These are phyloP conservation scores for Sminthopsis crassicaudata DNA, from an alignment of 2,113 vertebrate species.

Conservation along the genomic window DNA sequence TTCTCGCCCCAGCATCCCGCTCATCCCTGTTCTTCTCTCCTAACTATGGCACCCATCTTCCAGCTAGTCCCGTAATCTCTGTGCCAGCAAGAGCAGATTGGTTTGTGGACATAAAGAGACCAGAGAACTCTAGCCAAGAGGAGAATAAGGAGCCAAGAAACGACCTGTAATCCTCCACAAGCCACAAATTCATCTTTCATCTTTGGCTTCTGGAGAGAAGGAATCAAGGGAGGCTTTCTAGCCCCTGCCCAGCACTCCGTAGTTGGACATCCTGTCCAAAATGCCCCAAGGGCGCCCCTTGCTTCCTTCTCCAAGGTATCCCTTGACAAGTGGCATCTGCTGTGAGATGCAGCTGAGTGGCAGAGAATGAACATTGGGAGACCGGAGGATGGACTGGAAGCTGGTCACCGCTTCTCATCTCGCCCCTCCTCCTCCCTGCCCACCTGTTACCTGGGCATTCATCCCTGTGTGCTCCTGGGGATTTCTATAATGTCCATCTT, in stretches of 20 bases:
- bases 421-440: too few relatives aligned
- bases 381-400: neutral
- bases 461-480: fast-evolving
- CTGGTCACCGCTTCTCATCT: neutral
- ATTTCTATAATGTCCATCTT: neutral
- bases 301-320: neutral
- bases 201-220: neutral
- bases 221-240: neutral
- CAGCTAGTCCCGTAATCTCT: neutral
- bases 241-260: neutral
- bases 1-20: neutral
- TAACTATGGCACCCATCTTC: neutral
- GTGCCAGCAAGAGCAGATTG: neutral
- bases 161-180: neutral
- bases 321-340: neutral
- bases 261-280: neutral
- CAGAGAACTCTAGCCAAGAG: neutral
- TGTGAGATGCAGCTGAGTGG: neutral
- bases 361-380: neutral
- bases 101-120: neutral
- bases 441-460: neutral
- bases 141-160: neutral
- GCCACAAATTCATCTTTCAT: neutral
- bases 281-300: neutral
- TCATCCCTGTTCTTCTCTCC: neutral